These are phyloP conservation scores for Cotesia congregata DNA, from an alignment of 2,888 invertebrate genomes.

Conservation along the genomic window DNA sequence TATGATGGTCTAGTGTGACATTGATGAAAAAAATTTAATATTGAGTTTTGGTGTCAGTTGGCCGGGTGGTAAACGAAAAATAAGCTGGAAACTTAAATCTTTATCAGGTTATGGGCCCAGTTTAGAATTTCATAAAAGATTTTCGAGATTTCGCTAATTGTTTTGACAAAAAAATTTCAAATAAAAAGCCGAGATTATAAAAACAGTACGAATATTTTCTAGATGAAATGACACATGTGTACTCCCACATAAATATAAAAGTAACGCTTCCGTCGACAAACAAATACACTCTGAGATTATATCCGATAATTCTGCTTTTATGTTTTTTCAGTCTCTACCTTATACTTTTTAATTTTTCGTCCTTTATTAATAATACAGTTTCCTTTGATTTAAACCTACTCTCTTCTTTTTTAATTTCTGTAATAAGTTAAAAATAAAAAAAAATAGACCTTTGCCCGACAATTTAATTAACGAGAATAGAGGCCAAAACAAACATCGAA, in stretches of 20 bases:
- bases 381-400: neutral
- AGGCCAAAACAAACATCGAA: neutral
- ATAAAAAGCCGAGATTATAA: too few species aligned
- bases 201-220: too few species aligned
- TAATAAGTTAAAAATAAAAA: neutral
- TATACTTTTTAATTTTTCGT: constrained; percentile 6
- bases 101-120: too few species aligned
- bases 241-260: constrained; percentile 16
- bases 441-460: neutral
- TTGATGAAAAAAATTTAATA: too few species aligned
- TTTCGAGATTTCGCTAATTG: too few species aligned
- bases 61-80: too few species aligned
- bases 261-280: constrained; percentile 47
- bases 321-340: neutral
- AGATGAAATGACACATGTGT: neutral
- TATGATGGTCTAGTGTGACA: too few species aligned
- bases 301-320: constrained; percentile 41
- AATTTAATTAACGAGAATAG: neutral
- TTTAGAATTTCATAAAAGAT: too few species aligned
- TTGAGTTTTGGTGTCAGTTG: too few species aligned
- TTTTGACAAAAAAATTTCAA: too few species aligned
- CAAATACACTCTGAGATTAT: constrained; percentile 60
- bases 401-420: constrained; percentile 9
- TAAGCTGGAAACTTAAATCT: too few species aligned
- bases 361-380: neutral